A percentile compares a stretch with the other conserved stretches of the same genome.
phyloP scores from a whole-genome alignment of 2,888 invertebrate species.

The Chalcis sispes region DNA sequence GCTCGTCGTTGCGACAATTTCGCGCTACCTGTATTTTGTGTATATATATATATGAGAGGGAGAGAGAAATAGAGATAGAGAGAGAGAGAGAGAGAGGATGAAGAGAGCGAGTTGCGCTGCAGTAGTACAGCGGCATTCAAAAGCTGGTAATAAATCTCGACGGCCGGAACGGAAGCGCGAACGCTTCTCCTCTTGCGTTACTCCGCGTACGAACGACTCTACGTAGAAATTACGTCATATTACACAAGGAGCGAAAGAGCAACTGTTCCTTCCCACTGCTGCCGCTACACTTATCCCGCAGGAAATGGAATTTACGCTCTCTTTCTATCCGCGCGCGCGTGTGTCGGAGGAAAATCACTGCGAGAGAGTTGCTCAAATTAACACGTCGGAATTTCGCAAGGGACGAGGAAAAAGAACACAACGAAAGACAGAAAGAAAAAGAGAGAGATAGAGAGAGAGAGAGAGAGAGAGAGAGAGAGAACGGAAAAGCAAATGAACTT shows the following conservation, averaged over 20 bases:
- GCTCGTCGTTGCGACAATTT: no score
- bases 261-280: no score
- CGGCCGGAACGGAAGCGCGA: constrained; percentile 23
- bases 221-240: constrained; percentile 38
- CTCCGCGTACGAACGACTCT: not conserved
- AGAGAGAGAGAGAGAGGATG: no score
- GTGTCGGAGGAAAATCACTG: constrained; percentile 11
- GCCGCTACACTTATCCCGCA: no score
- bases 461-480: not conserved
- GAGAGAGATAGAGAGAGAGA: no score
- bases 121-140: constrained; percentile 1
- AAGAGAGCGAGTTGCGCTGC: not conserved
- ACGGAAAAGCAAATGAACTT: not conserved
- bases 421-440: not conserved
- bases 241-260: not conserved
- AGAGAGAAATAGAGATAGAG: no score
- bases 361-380: constrained; percentile 17
- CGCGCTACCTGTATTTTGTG: not conserved
- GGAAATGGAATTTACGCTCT: constrained; percentile 45
- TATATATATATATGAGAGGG: not conserved
- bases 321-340: not conserved
- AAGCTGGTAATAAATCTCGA: constrained; percentile 40
- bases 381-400: not conserved
- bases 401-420: not conserved
- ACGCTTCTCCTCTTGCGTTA: not conserved